Evolutionary conservation across 2,888 invertebrate genomes (phyloP).

Genomic region (Epirrhoe alternata): DNA sequence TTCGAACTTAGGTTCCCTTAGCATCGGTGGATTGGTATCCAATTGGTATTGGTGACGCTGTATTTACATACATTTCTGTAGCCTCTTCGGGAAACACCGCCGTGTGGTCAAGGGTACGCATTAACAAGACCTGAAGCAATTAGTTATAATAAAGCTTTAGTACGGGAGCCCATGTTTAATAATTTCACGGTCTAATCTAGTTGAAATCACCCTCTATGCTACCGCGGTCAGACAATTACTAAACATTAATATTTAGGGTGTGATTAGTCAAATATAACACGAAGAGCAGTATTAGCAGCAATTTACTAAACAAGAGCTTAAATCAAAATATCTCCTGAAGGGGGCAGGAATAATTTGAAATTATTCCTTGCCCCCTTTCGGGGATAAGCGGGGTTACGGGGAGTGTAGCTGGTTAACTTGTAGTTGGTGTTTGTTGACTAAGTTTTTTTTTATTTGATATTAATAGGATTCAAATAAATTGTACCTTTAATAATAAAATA

Average conservation of each 20-base stretch:
- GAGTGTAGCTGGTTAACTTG: constrained; percentile 24
- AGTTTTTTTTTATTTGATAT: too few relatives aligned
- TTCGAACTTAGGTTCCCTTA: too few relatives aligned
- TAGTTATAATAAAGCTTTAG: neutral
- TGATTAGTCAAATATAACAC: constrained; percentile 39
- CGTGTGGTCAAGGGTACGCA: neutral
- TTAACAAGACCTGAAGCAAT: neutral
- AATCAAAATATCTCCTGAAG: constrained; percentile 68
- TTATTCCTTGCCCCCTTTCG: constrained; percentile 57
- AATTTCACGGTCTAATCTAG: constrained; percentile 1
- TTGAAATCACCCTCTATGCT: neutral
- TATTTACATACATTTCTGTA: too few relatives aligned
- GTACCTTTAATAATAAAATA: too few relatives aligned
- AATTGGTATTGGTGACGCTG: too few relatives aligned
- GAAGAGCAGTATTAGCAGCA: constrained; percentile 60
- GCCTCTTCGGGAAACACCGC: too few relatives aligned
- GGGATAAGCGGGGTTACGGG: constrained; percentile 18
- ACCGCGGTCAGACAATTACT: constrained; percentile 11
- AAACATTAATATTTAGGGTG: constrained; percentile 36
- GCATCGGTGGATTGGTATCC: too few relatives aligned
- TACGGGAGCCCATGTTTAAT: neutral
- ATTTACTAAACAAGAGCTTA: constrained; percentile 69
- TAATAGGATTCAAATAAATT: too few relatives aligned
- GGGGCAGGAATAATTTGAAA: constrained; percentile 45
- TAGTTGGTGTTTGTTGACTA: too few relatives aligned